Evolutionary conservation across 2,797 vertebrate species (phyloP), one percentile per base, ranked within the genome.

Genomic region (Halcyon smyrnensis): DNA sequence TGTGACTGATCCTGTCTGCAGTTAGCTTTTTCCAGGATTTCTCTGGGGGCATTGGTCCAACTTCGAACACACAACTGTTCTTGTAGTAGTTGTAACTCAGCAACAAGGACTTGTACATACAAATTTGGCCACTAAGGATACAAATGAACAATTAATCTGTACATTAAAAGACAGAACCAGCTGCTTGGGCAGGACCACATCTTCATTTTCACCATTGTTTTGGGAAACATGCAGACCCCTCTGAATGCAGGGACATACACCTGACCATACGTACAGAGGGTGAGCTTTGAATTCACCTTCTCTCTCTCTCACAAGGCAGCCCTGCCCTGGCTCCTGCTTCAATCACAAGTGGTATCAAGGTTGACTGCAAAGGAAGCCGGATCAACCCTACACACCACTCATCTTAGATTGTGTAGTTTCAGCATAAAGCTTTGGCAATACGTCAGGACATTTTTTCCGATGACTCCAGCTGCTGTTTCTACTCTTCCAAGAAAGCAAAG

Each of bases 231-330:
- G 1, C 8, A n/a, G 48, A 20, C 10, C 25, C 19, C 53, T 69
- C 48, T 11, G n/a, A 63, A 59, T 0, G 2, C 34, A 73, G 37
- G 20, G 37, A 8, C 9, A 3, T 71, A 18, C 2, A 4, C 27
- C 45, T 86, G 73, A 57, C 39, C 45, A 48, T 30, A 0, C 5
- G 13, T 41, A 41, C 0, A 2, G 50, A 63, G 23, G 16, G 1
- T 0, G 0, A 34, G 25, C 51, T 90, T 67, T 74, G 43, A 25
- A 34, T 48, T 53, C 1, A 0, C 32, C 30, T 51, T 54, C n/a
- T 18, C 18, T 28, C 46, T 27, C 24, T 67, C 62, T 5, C 36
- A 4, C 24, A n/a, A 1, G 7, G 14, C 67, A 59, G 63, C 64
- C 50, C 86, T 59, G 63, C 23, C 45, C 64, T 3, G 1, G 34